Base-by-base conservation (phyloP, 2,888 invertebrate species). In the Stenolophus ochropezus region DNA sequence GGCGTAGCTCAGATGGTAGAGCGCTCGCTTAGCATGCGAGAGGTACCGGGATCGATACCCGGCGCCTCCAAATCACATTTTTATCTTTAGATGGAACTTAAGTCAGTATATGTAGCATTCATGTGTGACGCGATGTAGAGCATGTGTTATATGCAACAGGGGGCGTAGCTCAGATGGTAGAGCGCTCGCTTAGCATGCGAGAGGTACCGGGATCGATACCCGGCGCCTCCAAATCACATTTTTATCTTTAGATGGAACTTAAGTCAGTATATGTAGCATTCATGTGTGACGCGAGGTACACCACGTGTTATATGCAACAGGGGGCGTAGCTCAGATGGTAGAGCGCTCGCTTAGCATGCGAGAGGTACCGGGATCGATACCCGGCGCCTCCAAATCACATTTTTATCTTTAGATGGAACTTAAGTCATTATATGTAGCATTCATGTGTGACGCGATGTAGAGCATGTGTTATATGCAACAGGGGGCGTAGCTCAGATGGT, bases 281-380 rank as follows among this genome's bases (percentile, higher is more conserved):
- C 0, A 33, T 2, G 33, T 3, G 3, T 2, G 1, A 33, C 1
- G 33, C 5, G 8, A 8, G 5, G 3, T 3, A 33, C 5, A 8
- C 8, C 11, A n/a, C n/a, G n/a, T 16, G 49, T 14, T 2, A 4
- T 49, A 4, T 49, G 49, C 0, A 56, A 61, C 23, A 61, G 81
- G 85, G 86, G 86, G 86, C 86, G 90, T 90, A 90, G 90, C 90
- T 90, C 90, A 90, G 89, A 90, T 90, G 90, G 90, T 90, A 90
- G 90, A 90, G 90, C 90, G 90, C 90, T 90, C 90, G 90, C 89
- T 90, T 90, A 90, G 90, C 90, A 91, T 90, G 90, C 89, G 90
- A 90, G 91, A 91, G 90, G 91, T 91, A 91, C 90, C 89, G 91
- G 90, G 91, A 91, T 91, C 91, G 90, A 91, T 91, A 84, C 88